Evolutionary conservation across 2,888 invertebrate genomes (phyloP), one percentile per base, ranked within the genome.

Genomic region (Notodromas monacha): DNA sequence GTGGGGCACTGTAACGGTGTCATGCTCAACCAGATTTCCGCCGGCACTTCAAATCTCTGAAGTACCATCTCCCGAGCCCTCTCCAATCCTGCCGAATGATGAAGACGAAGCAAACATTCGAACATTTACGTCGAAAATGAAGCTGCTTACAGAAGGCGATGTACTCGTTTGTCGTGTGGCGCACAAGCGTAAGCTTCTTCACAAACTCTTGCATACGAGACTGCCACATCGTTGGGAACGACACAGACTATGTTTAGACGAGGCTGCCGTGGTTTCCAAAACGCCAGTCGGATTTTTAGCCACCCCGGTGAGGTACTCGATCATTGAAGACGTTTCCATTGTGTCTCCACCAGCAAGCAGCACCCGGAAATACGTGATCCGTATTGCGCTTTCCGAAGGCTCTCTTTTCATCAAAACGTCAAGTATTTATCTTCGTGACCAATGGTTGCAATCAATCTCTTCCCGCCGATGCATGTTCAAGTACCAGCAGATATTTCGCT

Each of bases 401-500:
- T 31, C 30, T 27, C 34, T 34, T 37, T 41, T 38, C 34, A 53
- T 61, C 29, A 59, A 70, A 65, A 66, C 68, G 16, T 65, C 61
- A 42, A 70, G 68, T 44, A 61, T 63, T 27, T 69, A 70, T 43
- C 59, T 66, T n/a, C 54, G 72, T 45, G 69, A 72, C 54, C 70
- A 72, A 48, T 72, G 69, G 69, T 62, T 63, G 38, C 63, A 69
- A 45, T 70, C 72, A 31, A 64, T 72, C 41, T 53, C 64, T 35
- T 72, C 70, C 70, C 60, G 70, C 70, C 64, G 61, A 56, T 65
- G 64, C 42, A 63, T 68, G 42, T 63, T 64, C 49, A 63, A 66
- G 45, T 69, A 65, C 44, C 61, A 63, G 40, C 61, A 63, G 42
- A 54, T 67, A 37, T 53, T 70, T 38, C 60, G 61, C 31, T 59